Evolutionary conservation across 2,113 vertebrate genomes (phyloP).

Genomic region (Cacatua alba): DNA sequence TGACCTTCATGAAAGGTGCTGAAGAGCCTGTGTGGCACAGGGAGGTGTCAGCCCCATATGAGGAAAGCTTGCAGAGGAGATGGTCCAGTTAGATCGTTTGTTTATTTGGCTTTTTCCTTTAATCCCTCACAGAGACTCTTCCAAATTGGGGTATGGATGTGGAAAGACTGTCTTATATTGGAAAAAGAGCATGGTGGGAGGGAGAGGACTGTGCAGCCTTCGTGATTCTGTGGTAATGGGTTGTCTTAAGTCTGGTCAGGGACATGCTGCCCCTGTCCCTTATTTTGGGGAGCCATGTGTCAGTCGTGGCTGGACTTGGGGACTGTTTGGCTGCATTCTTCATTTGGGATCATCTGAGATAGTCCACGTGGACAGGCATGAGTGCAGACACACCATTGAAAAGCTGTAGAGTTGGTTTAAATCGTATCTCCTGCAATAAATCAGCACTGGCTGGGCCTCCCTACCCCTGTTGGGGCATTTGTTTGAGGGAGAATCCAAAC

Average conservation of each 20-base stretch:
- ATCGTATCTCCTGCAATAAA: neutral
- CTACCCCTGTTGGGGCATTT: neutral
- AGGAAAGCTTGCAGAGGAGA: neutral
- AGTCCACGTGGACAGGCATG: neutral
- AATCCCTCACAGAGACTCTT: neutral
- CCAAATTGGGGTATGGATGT: neutral
- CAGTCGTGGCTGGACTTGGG: neutral
- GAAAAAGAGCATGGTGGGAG: neutral
- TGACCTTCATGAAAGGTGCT: neutral
- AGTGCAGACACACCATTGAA: neutral
- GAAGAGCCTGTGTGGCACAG: neutral
- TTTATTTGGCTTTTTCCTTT: neutral
- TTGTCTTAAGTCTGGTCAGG: neutral
- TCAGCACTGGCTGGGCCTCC: neutral
- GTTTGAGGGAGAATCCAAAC: neutral
- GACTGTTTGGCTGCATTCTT: neutral
- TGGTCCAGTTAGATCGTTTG: neutral
- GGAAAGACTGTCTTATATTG: neutral
- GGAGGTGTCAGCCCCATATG: neutral
- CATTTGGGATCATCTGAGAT: neutral
- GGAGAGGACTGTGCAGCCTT: neutral
- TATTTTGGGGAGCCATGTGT: neutral
- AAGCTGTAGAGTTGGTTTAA: neutral
- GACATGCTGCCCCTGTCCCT: neutral
- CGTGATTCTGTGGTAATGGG: neutral